These are phyloP conservation scores for Habropoda laboriosa DNA, from an alignment of 1,140 invertebrate genomes.

Conservation along the genomic window DNA sequence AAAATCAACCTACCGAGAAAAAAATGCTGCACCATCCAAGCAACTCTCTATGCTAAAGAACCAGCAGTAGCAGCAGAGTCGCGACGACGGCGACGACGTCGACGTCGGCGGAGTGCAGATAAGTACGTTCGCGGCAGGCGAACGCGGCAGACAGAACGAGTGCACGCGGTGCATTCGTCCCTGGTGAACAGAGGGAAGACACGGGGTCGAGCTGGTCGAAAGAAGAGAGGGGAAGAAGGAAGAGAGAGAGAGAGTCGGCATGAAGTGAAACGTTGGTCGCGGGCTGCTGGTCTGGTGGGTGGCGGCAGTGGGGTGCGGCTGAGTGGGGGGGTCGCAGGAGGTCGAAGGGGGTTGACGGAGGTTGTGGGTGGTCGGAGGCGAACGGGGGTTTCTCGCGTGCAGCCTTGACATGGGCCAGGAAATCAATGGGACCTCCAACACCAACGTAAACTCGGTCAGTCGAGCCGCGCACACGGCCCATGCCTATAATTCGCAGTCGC, in stretches of 20 bases:
- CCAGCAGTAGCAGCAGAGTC: too few relatives aligned
- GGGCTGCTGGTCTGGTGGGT: slow-evolving; percentile 13
- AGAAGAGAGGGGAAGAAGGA: background rate
- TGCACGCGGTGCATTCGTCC: slow-evolving; percentile 37
- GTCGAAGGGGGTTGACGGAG: slow-evolving; percentile 56
- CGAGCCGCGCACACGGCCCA: slow-evolving; percentile 66
- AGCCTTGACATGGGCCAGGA: slow-evolving; percentile 81
- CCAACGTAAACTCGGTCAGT: slow-evolving; percentile 76
- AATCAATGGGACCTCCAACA: slow-evolving; percentile 81
- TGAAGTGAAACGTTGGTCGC: slow-evolving; percentile 42
- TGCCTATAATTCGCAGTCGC: slow-evolving; percentile 60
- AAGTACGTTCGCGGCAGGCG: slow-evolving; percentile 36
- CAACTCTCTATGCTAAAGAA: too few relatives aligned
- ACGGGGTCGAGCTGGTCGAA: background rate
- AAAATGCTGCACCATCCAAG: background rate
- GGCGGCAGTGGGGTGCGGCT: background rate
- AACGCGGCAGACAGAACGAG: slow-evolving; percentile 42
- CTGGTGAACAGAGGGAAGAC: slow-evolving; percentile 22
- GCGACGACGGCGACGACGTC: too few relatives aligned
- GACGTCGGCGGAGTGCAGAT: slow-evolving; percentile 10
- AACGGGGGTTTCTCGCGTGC: slow-evolving; percentile 75
- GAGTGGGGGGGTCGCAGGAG: slow-evolving; percentile 46
- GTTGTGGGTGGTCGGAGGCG: slow-evolving; percentile 63
- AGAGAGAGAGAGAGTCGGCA: slow-evolving; percentile 13
- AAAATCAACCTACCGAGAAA: background rate